These are phyloP conservation scores for Parapristionchus giblindavisi DNA, from an alignment of 2,888 invertebrate genomes.

Conservation along the genomic window DNA sequence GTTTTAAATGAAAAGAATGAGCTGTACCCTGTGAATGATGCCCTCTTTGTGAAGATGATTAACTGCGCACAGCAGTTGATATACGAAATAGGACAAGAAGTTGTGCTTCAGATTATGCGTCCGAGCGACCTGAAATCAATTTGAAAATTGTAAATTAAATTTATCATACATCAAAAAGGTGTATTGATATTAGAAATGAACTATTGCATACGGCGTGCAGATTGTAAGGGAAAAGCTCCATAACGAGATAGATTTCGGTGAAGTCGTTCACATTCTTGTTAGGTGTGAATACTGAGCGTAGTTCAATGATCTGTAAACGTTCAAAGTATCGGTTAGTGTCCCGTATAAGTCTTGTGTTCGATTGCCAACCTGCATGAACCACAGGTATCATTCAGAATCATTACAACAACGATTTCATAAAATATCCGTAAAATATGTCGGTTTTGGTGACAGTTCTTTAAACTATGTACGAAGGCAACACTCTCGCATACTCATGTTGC, in stretches of 20 bases:
- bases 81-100: background rate
- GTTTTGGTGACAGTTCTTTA: too few relatives aligned
- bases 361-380: too few relatives aligned
- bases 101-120: background rate
- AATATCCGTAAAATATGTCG: too few relatives aligned
- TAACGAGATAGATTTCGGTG: background rate
- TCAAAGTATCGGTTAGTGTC: too few relatives aligned
- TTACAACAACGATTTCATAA: too few relatives aligned
- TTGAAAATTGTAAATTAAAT: background rate
- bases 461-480: too few relatives aligned
- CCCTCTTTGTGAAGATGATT: slow-evolving; percentile 4
- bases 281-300: background rate
- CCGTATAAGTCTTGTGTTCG: too few relatives aligned
- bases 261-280: background rate
- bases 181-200: background rate
- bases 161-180: background rate
- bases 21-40: background rate
- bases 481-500: too few relatives aligned
- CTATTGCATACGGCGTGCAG: background rate
- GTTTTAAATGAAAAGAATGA: too few relatives aligned
- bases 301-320: slow-evolving; percentile 6
- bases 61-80: slow-evolving; percentile 16
- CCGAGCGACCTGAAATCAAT: background rate
- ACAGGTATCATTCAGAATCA: too few relatives aligned
- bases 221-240: background rate